Base-by-base conservation (phyloP, 2,888 invertebrate species). In the Malthinus seriepunctatus region DNA sequence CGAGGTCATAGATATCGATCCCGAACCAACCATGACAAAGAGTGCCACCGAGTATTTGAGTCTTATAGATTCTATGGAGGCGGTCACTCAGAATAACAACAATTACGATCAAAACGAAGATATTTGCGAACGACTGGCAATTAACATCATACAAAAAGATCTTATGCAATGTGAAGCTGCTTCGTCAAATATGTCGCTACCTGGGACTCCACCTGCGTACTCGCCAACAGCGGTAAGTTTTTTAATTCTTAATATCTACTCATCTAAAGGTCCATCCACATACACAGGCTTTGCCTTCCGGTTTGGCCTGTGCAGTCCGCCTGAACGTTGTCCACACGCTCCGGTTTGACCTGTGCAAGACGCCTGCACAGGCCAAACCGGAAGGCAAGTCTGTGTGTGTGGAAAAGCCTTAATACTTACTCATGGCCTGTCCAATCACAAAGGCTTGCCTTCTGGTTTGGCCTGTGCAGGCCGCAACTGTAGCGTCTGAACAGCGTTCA, bases 61-160 rank as follows among this genome's bases (percentile, higher is more conserved):
- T 67, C 69, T 83, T 56, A 70, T 82, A 67, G 81, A 81, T 62
- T 76, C 72, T 37, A 76, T 78, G 42, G 79, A 79, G 69, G 71
- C 77, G 51, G 39, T 42, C 54, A 37, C 52, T 14, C 57, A 60
- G 14, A 61, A 62, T 33, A 62, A 60, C 12, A 56, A 65, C 31
- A 60, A 60, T 51, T 52, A 39, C 12, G 56, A 56, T 15, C 54
- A 60, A 32, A 33, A 66, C 9, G 64, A 82, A 76, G 82, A 80
- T 53, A 78, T 85, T 70, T 86, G 86, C 71, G 91, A 91, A 73
- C 89, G 89, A 75, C 86, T 88, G 79, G 91, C 91, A 62, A 96
- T 96, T 63, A 91, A 89, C 73, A 93, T 90, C 45, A 97, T 97
- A 72, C 91, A 93, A 73, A 90, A 92, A 76, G 91, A 91, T 70